A percentile compares a stretch with the other conserved stretches of the same genome.
phyloP scores from a whole-genome alignment of 2,888 invertebrate species.

The Incurvaria masculella region DNA sequence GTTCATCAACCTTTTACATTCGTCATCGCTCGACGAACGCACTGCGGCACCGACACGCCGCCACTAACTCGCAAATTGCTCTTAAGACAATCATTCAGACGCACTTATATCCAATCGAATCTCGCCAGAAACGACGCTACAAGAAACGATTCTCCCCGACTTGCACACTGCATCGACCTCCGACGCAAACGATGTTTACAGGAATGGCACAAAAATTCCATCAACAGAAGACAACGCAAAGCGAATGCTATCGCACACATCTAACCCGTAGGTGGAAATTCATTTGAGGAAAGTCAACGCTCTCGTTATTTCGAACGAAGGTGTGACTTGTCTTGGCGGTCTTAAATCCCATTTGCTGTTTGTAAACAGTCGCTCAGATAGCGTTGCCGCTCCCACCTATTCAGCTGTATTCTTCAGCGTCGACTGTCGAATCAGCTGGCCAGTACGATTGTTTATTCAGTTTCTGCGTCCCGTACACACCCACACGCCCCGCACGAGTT shows the following conservation, averaged over 20 bases:
- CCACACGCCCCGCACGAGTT: neutral
- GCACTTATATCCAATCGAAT: neutral
- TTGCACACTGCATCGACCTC: neutral
- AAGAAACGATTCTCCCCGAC: neutral
- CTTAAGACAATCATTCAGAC: neutral
- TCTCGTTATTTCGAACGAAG: neutral
- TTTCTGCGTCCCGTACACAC: neutral
- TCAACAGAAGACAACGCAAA: neutral
- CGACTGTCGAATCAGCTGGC: neutral
- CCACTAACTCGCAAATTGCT: neutral
- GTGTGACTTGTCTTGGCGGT: neutral
- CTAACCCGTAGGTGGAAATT: neutral
- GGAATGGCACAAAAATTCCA: neutral
- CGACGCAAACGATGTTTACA: neutral
- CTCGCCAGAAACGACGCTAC: neutral
- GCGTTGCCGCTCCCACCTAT: neutral
- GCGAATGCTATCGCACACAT: neutral
- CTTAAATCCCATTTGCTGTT: neutral
- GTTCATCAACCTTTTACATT: conserved; percentile 54
- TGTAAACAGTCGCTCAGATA: neutral
- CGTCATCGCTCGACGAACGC: conserved; percentile 33
- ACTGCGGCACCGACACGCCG: neutral
- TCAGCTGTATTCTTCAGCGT: neutral
- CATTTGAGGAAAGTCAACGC: neutral
- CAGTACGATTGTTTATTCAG: neutral